phyloP scores from a whole-genome alignment of 2,113 vertebrate species.

The Grus americana region DNA sequence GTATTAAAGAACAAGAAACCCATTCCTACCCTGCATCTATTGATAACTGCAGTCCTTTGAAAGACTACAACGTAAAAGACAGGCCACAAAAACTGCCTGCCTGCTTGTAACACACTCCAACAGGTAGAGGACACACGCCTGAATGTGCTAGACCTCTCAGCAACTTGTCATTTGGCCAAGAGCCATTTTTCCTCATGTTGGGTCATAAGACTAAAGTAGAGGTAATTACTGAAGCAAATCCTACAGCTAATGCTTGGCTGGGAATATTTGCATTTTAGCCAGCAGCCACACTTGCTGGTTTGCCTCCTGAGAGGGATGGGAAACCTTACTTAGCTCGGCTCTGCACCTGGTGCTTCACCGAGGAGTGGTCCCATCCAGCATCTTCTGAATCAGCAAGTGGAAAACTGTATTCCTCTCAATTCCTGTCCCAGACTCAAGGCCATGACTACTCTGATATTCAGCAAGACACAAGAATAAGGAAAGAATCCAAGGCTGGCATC shows the following conservation, averaged over 20 bases:
- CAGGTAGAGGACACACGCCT: conserved; percentile 29
- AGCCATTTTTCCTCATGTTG: conserved; percentile 36
- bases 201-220: conserved; percentile 49
- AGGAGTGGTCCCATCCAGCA: not conserved
- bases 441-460: conserved; percentile 6
- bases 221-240: conserved; percentile 56
- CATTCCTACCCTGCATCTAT: not conserved
- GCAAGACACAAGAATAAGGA: conserved; percentile 8
- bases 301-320: not conserved
- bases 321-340: not conserved
- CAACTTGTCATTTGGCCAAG: conserved; percentile 24
- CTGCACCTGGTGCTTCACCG: not conserved
- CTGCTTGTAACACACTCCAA: not conserved
- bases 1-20: not conserved
- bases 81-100: not conserved
- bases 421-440: not conserved
- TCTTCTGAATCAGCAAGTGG: not conserved
- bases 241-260: conserved; percentile 30
- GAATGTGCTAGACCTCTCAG: conserved; percentile 31
- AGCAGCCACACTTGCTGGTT: not conserved
- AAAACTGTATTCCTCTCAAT: conserved; percentile 21
- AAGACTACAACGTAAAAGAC: not conserved
- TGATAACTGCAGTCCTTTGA: not conserved
- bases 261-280: not conserved
- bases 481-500: conserved; percentile 39